Base-by-base conservation (phyloP, 2,797 vertebrate genomes). In the Dipus sagitta region DNA sequence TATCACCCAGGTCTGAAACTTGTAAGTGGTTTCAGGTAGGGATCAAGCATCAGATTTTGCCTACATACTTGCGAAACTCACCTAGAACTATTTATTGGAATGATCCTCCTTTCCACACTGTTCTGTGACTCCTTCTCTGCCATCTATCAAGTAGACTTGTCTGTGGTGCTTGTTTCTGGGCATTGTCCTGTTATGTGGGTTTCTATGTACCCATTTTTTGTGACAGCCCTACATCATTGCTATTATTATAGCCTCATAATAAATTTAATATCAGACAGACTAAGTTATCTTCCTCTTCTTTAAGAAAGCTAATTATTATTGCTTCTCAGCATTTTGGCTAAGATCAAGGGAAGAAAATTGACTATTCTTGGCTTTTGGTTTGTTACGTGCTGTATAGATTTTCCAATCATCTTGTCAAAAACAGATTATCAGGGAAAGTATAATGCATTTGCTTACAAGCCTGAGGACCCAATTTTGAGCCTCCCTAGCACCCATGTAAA, bases 321-420 rank as follows among this genome's bases (percentile, higher is more conserved):
- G 47, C 9, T 47, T 47, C 47, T 47, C 47, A 47, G 47, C 47
- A 47, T 47, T 47, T 47, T 47, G 47, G 47, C 47, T 47, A 47
- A 47, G 47, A 47, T 47, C 47, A 47, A 47, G 47, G 6, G 47
- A 87, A 83, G 62, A 47, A n/a, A 65, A 38, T 70, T 91, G 24
- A 76, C 76, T 94, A 71, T 42, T 82, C 30, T 86, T 70, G 77
- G 34, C 21, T 74, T 26, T 94, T 88, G 24, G 24, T 4, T 74
- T 34, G 58, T 78, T 74, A 10, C 1, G 67, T 38, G 20, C 10
- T 85, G 54, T 70, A 60, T 42, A 54, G 52, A 18, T 38, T 93
- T 86, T 83, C 79, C 32, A 86, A 75, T 76, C n/a, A 83, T 67
- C 6, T 60, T 93, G 15, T 68, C 65, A 76, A 88, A 47, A 47